Base-by-base conservation (phyloP, 2,797 vertebrate genomes). In the Falco cherrug region DNA sequence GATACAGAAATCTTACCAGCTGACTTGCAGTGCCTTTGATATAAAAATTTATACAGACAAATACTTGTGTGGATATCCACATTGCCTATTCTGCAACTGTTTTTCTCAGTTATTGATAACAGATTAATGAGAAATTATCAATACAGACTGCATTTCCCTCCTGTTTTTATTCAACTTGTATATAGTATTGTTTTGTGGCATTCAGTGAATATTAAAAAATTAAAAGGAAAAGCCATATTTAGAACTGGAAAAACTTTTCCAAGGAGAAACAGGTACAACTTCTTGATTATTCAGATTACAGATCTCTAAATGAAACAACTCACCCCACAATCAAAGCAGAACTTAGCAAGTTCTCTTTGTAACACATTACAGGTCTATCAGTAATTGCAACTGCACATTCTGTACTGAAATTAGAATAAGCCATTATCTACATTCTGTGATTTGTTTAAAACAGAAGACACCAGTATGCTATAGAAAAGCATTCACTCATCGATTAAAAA, bases 401-500 rank as follows among this genome's bases (percentile, higher is more conserved):
- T 94, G 41, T 71, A 85, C 87, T 74, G 75, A 93, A 94, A 90
- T 67, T 13, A 84, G 47, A 95, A 71, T 60, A 83, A 67, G 74
- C 76, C 89, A 84, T 97, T 96, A 93, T 71, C 87, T 91, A 25
- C 28, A 31, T 83, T 61, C 65, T 74, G 54, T 68, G n/a, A 69
- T 91, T 94, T 90, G 70, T 81, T 19, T 16, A 59, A 92, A 96
- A 93, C 63, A 39, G 41, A 88, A 86, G 53, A 75, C 94, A 97
- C 84, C 95, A 97, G 94, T 83, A 95, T 47, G 29, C 78, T 95
- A 43, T 5, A 93, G 81, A 93, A 80, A 95, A 92, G 65, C 92
- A 86, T 68, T 92, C 93, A 94, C 73, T 78, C 89, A 73, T 43
- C 28, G 41, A 94, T 97, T 97, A 85, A 85, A 95, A 93, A 88